A percentile compares a stretch with the other conserved stretches of the same genome.
phyloP scores from a whole-genome alignment of 2,797 vertebrate genomes.

The Sorex maritimensis region DNA sequence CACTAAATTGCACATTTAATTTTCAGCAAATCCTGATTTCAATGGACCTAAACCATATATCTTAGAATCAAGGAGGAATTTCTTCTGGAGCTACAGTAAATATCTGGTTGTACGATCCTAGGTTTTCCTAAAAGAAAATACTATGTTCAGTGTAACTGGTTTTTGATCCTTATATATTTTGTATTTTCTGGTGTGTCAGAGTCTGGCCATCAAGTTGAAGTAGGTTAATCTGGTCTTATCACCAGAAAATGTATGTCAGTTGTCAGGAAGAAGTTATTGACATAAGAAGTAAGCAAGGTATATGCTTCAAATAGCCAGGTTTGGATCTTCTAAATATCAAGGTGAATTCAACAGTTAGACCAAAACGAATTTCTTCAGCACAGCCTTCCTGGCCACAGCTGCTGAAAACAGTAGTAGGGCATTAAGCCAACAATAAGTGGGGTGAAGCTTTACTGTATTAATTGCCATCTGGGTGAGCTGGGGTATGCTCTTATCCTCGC shows the following conservation, averaged over 20 bases:
- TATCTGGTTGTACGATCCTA: slow-evolving; percentile 45
- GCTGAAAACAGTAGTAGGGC: not conserved
- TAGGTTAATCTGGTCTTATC: slow-evolving; percentile 65
- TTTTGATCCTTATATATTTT: not conserved
- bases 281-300: slow-evolving; percentile 6
- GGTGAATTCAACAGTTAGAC: slow-evolving; percentile 49
- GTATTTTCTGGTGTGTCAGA: slow-evolving; percentile 34
- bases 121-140: slow-evolving; percentile 6
- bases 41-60: not conserved
- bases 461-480: not conserved
- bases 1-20: not conserved
- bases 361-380: not conserved
- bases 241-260: not conserved
- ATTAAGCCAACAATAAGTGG: slow-evolving; percentile 36
- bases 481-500: not conserved
- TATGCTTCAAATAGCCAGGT: slow-evolving; percentile 20
- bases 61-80: slow-evolving; percentile 50
- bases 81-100: slow-evolving; percentile 35
- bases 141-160: not conserved
- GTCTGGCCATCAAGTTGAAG: slow-evolving; percentile 58
- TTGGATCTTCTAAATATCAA: slow-evolving; percentile 42
- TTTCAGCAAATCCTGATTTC: not conserved
- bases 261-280: slow-evolving; percentile 22
- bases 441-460: slow-evolving; percentile 4
- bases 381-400: not conserved